These are phyloP conservation scores for Hydraecia micacea DNA, from an alignment of 2,888 invertebrate genomes.

Conservation along the genomic window DNA sequence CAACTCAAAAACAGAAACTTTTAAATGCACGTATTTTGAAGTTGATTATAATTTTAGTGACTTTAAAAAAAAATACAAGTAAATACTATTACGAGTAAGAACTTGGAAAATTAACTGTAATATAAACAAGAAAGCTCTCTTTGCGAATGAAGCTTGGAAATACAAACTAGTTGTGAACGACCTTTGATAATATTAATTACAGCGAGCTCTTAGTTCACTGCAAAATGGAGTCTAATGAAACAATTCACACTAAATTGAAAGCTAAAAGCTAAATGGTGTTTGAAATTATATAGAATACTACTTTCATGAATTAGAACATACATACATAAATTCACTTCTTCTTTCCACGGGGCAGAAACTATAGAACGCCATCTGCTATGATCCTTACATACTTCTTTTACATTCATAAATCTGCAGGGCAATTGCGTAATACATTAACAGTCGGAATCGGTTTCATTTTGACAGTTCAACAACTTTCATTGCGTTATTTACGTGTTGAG, in stretches of 20 bases:
- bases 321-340: too few species aligned
- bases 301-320: too few species aligned
- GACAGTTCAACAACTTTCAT: too few species aligned
- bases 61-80: not conserved
- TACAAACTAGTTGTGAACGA: not conserved
- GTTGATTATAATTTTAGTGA: not conserved
- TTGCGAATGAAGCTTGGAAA: constrained; percentile 19
- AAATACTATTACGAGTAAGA: not conserved
- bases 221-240: constrained; percentile 37
- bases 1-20: not conserved
- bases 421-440: too few species aligned
- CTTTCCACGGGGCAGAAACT: too few species aligned
- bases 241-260: not conserved
- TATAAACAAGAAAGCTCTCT: not conserved
- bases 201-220: constrained; percentile 4
- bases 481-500: too few species aligned
- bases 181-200: constrained; percentile 19
- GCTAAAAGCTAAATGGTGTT: constrained; percentile 15
- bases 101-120: not conserved
- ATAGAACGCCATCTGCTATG: too few species aligned
- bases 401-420: too few species aligned
- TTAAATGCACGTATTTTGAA: not conserved
- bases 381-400: too few species aligned
- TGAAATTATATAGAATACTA: constrained; percentile 15
- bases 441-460: too few species aligned